Evolutionary conservation across 2,113 vertebrate genomes (phyloP).

Genomic region (Mystacornis crossleyi): DNA sequence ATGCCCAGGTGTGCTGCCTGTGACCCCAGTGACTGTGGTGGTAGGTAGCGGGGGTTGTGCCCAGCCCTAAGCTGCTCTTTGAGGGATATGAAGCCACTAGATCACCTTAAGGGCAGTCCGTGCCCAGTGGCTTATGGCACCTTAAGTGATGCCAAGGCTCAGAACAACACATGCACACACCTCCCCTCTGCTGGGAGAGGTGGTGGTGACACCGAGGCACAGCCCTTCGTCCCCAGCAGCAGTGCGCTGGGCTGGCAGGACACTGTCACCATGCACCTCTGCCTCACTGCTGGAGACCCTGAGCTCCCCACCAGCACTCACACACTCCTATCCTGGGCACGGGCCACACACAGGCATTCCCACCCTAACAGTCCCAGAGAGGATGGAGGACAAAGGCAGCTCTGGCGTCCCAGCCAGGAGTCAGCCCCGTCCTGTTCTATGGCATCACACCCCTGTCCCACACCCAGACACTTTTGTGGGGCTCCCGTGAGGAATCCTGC

Average conservation of each 20-base stretch:
- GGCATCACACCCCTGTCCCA: not conserved
- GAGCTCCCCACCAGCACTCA: not conserved
- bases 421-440: rapidly evolving
- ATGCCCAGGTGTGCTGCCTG: not conserved
- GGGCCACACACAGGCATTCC: not conserved
- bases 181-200: rapidly evolving
- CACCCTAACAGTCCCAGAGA: not conserved
- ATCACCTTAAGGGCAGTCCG: not conserved
- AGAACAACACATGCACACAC: not conserved
- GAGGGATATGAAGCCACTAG: not conserved
- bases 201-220: not conserved
- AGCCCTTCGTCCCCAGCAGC: not conserved
- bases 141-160: not conserved
- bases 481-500: not conserved
- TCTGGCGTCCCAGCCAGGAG: rapidly evolving
- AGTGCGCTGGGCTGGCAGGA: rapidly evolving
- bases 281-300: rapidly evolving
- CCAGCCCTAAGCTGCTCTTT: not conserved
- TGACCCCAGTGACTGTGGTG: not conserved
- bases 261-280: rapidly evolving
- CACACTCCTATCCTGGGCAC: rapidly evolving
- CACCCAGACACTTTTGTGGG: not conserved
- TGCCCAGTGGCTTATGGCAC: not conserved
- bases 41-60: not conserved
- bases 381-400: not conserved